phyloP scores from a whole-genome alignment of 2,797 vertebrate species.

The Cossypha caffra region DNA sequence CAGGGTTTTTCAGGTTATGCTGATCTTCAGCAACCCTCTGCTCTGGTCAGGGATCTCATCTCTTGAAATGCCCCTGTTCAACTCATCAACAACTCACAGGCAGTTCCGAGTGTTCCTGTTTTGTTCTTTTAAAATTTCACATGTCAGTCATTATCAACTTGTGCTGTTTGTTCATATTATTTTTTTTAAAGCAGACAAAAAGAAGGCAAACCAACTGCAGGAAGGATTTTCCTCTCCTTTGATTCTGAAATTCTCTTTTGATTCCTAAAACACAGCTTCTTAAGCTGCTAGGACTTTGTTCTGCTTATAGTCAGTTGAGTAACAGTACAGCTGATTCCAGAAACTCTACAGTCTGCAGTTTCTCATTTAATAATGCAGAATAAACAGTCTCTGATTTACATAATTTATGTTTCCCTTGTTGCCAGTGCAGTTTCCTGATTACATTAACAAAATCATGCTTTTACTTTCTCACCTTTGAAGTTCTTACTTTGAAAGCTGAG shows the following conservation, averaged over 20 bases:
- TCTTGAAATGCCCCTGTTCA: background rate
- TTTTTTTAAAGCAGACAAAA: background rate
- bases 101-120: background rate
- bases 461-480: slow-evolving; percentile 2
- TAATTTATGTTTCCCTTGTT: slow-evolving; percentile 13
- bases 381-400: slow-evolving; percentile 6
- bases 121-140: background rate
- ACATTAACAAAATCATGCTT: background rate
- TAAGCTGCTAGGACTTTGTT: background rate
- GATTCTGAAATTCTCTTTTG: background rate
- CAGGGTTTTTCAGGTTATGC: background rate
- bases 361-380: slow-evolving; percentile 7
- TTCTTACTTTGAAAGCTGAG: background rate
- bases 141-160: background rate
- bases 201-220: background rate
- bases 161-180: background rate
- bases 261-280: background rate
- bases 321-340: background rate
- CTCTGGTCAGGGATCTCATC: background rate
- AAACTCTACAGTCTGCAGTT: background rate
- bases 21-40: background rate
- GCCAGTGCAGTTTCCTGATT: background rate
- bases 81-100: background rate
- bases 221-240: background rate
- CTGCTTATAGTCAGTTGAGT: background rate